These are phyloP conservation scores for Stratiomys singularior DNA, from an alignment of 2,888 invertebrate genomes.

Conservation along the genomic window DNA sequence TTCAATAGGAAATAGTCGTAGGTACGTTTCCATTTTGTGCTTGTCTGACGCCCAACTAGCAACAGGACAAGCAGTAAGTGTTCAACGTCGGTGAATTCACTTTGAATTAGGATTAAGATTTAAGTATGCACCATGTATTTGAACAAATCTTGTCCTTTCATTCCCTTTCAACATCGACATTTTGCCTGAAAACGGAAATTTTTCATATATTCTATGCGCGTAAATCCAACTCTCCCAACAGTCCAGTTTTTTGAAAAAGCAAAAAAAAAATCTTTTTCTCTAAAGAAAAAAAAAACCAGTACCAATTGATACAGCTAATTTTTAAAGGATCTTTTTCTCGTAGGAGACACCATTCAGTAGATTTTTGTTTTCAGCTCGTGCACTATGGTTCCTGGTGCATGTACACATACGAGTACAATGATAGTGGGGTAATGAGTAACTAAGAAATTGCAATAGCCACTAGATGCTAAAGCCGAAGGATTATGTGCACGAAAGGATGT, in stretches of 20 bases:
- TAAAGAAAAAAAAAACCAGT: neutral
- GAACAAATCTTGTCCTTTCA: slow-evolving; percentile 3
- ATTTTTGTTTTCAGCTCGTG: neutral
- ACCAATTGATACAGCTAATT: neutral
- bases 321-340: neutral
- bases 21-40: slow-evolving; percentile 1
- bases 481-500: neutral
- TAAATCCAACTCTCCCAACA: no score
- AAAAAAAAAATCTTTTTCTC: neutral
- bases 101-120: slow-evolving; percentile 46
- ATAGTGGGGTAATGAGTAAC: slow-evolving; percentile 8
- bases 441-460: neutral
- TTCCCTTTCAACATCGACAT: neutral
- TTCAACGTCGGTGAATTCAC: slow-evolving; percentile 14
- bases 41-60: neutral
- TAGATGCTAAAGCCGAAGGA: slow-evolving; percentile 2
- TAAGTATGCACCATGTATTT: neutral
- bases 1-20: neutral
- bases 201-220: slow-evolving; percentile 4
- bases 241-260: neutral
- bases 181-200: slow-evolving; percentile 5
- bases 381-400: slow-evolving; percentile 1
- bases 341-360: no score
- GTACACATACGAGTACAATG: no score
- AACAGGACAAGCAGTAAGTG: neutral